Base-by-base conservation (phyloP, 2,113 vertebrate genomes). In the Candoia aspera region DNA sequence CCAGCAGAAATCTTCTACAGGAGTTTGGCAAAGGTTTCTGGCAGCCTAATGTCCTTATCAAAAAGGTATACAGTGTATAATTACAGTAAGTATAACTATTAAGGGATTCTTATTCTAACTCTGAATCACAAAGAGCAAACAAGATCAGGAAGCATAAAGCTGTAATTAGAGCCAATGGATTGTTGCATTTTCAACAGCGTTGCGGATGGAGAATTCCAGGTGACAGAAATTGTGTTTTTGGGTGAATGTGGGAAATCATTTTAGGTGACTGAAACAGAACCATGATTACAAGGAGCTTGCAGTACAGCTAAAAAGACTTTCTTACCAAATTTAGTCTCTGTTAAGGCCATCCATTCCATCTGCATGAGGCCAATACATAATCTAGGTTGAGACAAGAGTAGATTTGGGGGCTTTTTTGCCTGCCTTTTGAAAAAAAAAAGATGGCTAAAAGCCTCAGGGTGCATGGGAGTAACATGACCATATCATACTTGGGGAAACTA, bases 31-130 rank as follows among this genome's bases (percentile, higher is more conserved):
- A 86, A 86, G 8, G 19, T 84, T 91, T 49, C 26, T 8, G 6
- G 42, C 58, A 91, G 29, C 19, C 46, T 53, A 24, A 91, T 59
- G 59, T 86, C 58, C 58, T 11, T 62, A 46, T 86, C 90, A 64
- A 91, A 83, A 62, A 84, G 37, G 42, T 53, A 33, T 10, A 58
- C 79, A 62, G 29, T 53, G 42, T 86, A 58, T 86, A 91, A 91
- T 91, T 86, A 86, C 83, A 13, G 58, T 85, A 91, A 91, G 84
- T 60, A 64, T 91, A 86, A 91, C 83, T 91, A 91, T 85, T 85
- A 62, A 85, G 83, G 90, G 53, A 53, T 59, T n/a, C 83, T 91
- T 91, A 53, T 62, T 62, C 83, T 86, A 91, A 86, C 90, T 91
- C 62, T 23, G 83, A 49, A 23, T 53, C 90, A 86, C 58, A 91